Evolutionary conservation across 1,140 invertebrate species (phyloP), one percentile per base, ranked within the genome.

Genomic region (Tetragonula clypearis): DNA sequence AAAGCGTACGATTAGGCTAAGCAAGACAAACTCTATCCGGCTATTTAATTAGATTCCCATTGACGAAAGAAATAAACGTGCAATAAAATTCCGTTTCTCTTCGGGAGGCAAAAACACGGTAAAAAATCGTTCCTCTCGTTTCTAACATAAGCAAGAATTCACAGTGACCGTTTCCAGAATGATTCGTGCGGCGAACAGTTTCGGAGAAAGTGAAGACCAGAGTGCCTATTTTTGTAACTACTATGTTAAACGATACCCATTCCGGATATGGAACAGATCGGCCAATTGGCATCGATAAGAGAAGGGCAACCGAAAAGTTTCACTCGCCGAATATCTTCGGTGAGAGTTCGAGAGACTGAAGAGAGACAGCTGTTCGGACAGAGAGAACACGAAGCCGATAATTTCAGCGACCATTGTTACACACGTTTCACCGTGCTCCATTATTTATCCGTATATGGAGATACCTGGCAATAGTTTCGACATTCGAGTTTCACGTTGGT

Each of bases 261-360:
- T 62, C 35, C 66, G 30, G 30, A 74, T 66, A 74, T 80, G 62
- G 79, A 75, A 71, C 71, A 56, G 17, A 86, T 84, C 75, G 82
- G 79, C 74, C 75, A 75, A 26, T 72, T 0, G 49, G 35, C 26
- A 23, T 76, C 76, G 76, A 80, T 75, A 85, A 85, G 53, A 58
- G 71, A 92, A 88, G 89, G 88, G 86, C 82, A 77, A n/a, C 81
- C 80, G 85, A 88, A 82, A 86, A 92, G 93, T 93, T 93, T 93
- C 92, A 93, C 93, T 92, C 90, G 91, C 91, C 90, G 90, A 94
- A 93, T 93, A 93, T 92, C 92, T 93, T 92, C 81, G 92, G 93
- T 92, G 93, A 94, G 93, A 94, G 93, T 92, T 56, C 58, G 69
- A 35, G 30, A 35, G 26, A 11, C 23, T 8, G 41, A 49, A 58